Evolutionary conservation across 2,113 vertebrate genomes (phyloP), one percentile per base, ranked within the genome.

Genomic region (Phaethornis superciliosus): DNA sequence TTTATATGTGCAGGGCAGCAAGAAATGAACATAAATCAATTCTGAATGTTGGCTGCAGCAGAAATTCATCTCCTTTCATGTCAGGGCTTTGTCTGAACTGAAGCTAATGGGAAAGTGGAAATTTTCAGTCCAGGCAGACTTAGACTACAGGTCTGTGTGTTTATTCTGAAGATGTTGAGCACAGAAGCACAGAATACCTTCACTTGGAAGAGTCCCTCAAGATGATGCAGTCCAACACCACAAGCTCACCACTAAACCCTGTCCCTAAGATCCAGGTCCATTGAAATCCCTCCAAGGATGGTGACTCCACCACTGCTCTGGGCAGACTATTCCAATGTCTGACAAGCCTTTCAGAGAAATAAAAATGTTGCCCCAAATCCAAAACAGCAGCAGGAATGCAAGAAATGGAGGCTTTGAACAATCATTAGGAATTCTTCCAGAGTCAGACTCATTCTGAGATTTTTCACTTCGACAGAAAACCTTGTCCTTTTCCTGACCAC

Each of bases 391-490:
- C 52, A 83, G 37, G 14, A 91, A 75, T 27, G 21, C 46, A 42
- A 69, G 22, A 89, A 63, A 75, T 64, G n/a, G 19, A 52, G 44
- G 26, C 47, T 46, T 82, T 72, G 47, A 65, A 79, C 49, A 89
- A 54, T 72, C 71, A 55, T 8, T 56, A 82, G 54, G 81, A 85
- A 71, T 81, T 64, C 60, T 28, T 88, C 56, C 54, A 81, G 62
- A 64, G 47, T 47, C 32, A 37, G 28, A 74, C 22, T 42, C 23
- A 70, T 47, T 56, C 69, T 69, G 58, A 96, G 42, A 67, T 63
- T 90, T 89, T 89, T 96, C 87, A 93, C 85, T 89, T 81, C 51
- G 89, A 89, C 90, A 82, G 62, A 95, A 84, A 89, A 93, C 82
- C 89, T 83, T 85, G 91, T 51, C 71, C 85, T 85, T 40, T 58